These are phyloP conservation scores for Molossus alvarezi DNA, from an alignment of 2,797 vertebrate genomes.

Conservation along the genomic window DNA sequence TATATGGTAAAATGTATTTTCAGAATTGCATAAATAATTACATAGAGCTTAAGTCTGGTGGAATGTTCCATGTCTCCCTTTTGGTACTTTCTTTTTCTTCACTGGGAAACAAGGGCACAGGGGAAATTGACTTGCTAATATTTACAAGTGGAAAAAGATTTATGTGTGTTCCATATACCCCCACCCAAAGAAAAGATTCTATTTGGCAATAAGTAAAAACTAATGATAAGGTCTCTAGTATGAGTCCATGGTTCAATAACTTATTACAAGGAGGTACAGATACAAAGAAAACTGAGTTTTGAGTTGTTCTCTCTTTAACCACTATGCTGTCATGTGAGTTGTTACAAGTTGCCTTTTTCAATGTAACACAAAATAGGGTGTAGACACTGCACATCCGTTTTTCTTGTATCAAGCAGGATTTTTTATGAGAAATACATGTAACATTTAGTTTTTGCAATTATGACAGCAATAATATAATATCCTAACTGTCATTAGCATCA, in stretches of 20 bases:
- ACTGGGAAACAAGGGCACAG: not conserved
- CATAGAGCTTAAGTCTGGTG: conserved; percentile 47
- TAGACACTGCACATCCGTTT: not conserved
- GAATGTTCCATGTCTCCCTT: not conserved
- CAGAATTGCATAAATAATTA: conserved; percentile 60
- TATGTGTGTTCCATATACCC: not conserved
- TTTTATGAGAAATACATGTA: not conserved
- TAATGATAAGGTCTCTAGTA: not conserved
- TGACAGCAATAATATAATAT: not conserved
- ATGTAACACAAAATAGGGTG: not conserved
- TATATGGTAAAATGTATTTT: conserved; percentile 75
- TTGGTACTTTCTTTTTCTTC: not conserved
- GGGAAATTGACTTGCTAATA: conserved; percentile 24
- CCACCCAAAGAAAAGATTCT: not conserved
- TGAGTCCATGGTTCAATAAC: not conserved
- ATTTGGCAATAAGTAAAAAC: not conserved
- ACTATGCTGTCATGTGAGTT: not conserved
- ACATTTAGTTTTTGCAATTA: not conserved
- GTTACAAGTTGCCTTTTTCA: not conserved
- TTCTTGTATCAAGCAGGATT: not conserved
- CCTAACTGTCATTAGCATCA: not conserved
- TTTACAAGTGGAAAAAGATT: not conserved
- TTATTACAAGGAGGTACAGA: not conserved
- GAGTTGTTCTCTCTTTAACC: not conserved
- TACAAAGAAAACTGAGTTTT: not conserved